Base-by-base conservation (phyloP, 2,113 vertebrate species). In the Marmota monax region DNA sequence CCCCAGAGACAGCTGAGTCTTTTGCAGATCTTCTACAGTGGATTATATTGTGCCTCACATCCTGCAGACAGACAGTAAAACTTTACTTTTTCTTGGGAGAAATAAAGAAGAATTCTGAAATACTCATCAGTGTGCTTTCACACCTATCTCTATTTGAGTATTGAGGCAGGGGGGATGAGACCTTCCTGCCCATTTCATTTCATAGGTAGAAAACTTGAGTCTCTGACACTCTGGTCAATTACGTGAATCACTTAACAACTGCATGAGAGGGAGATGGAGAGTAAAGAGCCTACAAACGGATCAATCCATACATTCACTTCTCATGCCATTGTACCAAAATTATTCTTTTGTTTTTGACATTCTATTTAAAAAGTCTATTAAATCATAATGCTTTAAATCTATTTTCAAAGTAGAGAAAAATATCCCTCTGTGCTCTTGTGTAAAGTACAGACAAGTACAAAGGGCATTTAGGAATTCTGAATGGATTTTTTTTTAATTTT, bases 261-360 rank as follows among this genome's bases (percentile, higher is more conserved):
- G 83, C 78, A 77, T 72, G 73, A 72, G 77, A 34, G 10, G 42
- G 69, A 97, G 34, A 78, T 48, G 82, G 78, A 88, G 87, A 96
- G 78, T 94, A 94, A 97, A 97, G 56, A 94, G 65, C 39, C 84
- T 93, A 96, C 92, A 92, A 83, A 73, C 92, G 56, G 82, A 96
- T 93, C 94, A 93, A 96, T 95, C 85, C 78, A 83, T 91, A 88
- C 58, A 72, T 90, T 92, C 88, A 94, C 42, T 88, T 86, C 77
- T 94, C 73, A 56, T 92, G 92, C 42, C 78, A 90, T 92, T 93
- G 78, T 88, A 91, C 78, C 78, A 94, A 97, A 97, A 97, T 97
- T 96, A 95, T 97, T 97, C 90, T 96, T 97, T 97, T 97, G 87
- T 95, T 97, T 96, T 94, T 97, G 97, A 97, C 95, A 97, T 95